phyloP scores from a whole-genome alignment of 2,113 vertebrate species.

The Colius striatus region DNA sequence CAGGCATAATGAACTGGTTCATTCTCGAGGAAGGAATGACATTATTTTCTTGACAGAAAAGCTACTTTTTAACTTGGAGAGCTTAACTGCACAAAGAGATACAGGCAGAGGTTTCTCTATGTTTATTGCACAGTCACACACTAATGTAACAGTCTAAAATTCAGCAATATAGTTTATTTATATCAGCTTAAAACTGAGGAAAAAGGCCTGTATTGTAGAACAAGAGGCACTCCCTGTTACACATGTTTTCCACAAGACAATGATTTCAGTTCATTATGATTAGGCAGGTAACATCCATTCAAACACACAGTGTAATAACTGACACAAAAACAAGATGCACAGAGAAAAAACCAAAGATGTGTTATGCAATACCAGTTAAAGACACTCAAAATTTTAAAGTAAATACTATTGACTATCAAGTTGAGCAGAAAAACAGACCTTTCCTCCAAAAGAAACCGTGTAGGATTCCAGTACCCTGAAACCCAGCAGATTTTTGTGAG shows the following conservation, averaged over 20 bases:
- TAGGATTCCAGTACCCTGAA: background rate
- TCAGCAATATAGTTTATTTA: background rate
- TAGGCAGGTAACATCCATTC: background rate
- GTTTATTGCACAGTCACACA: conserved; percentile 25
- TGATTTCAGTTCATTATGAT: background rate
- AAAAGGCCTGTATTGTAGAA: background rate
- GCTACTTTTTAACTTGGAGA: background rate
- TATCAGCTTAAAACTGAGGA: background rate
- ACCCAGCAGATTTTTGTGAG: background rate
- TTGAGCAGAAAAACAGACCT: background rate
- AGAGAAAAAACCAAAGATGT: background rate
- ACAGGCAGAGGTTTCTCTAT: background rate
- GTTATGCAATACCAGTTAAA: background rate
- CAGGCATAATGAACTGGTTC: conserved; percentile 6
- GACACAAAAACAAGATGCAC: background rate
- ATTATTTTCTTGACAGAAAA: background rate
- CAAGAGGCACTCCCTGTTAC: background rate
- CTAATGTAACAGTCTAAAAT: conserved; percentile 24
- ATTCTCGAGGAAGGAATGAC: background rate
- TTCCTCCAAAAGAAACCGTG: background rate
- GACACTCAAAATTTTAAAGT: background rate
- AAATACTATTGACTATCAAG: background rate
- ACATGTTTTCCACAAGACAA: background rate
- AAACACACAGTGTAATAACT: background rate
- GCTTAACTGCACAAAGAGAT: conserved; percentile 11